A percentile compares a stretch with the other conserved stretches of the same genome.
Evolutionary conservation across 2,888 invertebrate genomes (phyloP).

Genomic region (Sarcophaga variegata): DNA sequence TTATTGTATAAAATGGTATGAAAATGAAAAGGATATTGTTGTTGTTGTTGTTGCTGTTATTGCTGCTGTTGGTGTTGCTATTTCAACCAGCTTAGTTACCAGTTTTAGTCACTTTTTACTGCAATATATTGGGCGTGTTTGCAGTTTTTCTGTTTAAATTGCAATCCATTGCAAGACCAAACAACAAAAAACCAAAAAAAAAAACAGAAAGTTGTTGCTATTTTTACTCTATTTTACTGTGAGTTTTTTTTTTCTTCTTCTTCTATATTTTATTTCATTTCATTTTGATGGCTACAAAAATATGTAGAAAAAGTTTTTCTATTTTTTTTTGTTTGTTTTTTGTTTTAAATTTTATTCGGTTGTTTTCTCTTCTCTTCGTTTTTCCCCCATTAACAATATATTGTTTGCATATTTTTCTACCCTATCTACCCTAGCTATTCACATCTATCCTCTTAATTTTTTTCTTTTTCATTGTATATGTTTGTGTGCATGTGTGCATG

Average conservation of each 20-base stretch:
- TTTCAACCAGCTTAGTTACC: neutral
- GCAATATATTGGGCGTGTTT: conserved; percentile 70
- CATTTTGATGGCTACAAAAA: neutral
- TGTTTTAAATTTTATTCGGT: conserved; percentile 20
- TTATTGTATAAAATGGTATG: conserved; percentile 40
- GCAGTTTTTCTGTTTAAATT: conserved; percentile 61
- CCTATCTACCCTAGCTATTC: no score
- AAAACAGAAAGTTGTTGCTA: conserved; percentile 5
- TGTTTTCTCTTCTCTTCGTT: neutral
- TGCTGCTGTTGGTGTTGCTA: conserved; percentile 12
- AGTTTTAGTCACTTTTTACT: conserved; percentile 59
- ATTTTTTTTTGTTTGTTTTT: neutral
- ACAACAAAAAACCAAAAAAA: neutral
- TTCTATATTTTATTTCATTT: no score
- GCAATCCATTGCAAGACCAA: conserved; percentile 56
- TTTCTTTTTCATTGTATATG: neutral
- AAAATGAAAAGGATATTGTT: conserved; percentile 25
- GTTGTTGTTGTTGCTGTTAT: conserved; percentile 23
- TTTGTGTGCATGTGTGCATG: no score
- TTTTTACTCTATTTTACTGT: conserved; percentile 26
- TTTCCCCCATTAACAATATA: neutral
- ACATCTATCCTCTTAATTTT: neutral
- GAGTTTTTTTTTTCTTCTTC: neutral
- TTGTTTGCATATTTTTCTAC: neutral
- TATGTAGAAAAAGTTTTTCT: no score